Evolutionary conservation across 2,797 vertebrate genomes (phyloP).

Genomic region (Phylloscopus collybita): DNA sequence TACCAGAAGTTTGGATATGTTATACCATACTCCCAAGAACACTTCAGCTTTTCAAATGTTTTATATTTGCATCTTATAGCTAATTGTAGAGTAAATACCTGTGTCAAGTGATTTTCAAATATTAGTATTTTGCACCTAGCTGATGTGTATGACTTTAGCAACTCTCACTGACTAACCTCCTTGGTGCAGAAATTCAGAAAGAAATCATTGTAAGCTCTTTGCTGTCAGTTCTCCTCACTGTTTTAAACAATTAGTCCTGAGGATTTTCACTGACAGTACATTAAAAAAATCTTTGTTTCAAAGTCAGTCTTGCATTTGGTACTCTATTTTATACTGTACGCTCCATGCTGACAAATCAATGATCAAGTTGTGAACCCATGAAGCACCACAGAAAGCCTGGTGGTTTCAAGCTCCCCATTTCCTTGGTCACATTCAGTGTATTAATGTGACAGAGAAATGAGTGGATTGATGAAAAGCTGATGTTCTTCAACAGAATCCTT

Average conservation of each 20-base stretch:
- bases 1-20: accelerated
- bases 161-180: background rate
- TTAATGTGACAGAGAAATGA: background rate
- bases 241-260: background rate
- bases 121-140: background rate
- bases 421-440: background rate
- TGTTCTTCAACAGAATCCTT: background rate
- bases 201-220: background rate
- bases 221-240: background rate
- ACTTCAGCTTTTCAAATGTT: background rate
- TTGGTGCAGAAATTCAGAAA: background rate
- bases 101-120: background rate
- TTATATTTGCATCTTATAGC: background rate
- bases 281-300: background rate
- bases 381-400: background rate
- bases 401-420: background rate
- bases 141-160: background rate
- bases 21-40: background rate
- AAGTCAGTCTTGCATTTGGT: accelerated
- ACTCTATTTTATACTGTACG: background rate
- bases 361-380: background rate
- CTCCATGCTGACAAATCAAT: accelerated
- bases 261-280: background rate
- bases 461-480: background rate
- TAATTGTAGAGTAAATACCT: background rate